A percentile compares a stretch with the other conserved stretches of the same genome.
These are phyloP conservation scores for Ichneumoninae sp. DNA, from an alignment of 2,888 invertebrate species.

Conservation along the genomic window DNA sequence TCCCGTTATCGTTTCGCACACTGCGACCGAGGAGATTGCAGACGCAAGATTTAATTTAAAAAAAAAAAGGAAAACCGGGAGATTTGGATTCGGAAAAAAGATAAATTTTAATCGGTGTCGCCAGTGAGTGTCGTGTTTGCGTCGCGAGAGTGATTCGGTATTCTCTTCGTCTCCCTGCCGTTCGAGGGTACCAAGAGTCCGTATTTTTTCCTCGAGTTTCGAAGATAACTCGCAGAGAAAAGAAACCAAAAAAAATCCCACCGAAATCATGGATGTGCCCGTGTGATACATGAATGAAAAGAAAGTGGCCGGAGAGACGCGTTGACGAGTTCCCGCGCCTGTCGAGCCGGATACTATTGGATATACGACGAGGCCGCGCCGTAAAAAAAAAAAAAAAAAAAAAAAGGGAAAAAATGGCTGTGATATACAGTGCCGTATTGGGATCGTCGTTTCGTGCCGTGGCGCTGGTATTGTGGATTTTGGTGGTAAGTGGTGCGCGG, in stretches of 20 bases:
- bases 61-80: not conserved
- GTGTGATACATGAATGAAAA: slow-evolving; percentile 38
- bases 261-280: slow-evolving; percentile 3
- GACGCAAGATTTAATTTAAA: not conserved
- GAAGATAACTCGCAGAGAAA: not conserved
- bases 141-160: not conserved
- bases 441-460: slow-evolving; percentile 41
- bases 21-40: not conserved
- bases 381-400: not conserved
- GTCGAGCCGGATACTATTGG: slow-evolving; percentile 28
- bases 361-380: slow-evolving; percentile 16
- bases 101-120: not conserved
- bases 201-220: slow-evolving; percentile 6
- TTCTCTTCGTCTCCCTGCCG: not conserved
- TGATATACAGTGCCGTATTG: slow-evolving; percentile 56
- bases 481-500: slow-evolving; percentile 77
- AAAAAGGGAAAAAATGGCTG: slow-evolving; percentile 66
- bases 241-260: not conserved
- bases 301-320: slow-evolving; percentile 44
- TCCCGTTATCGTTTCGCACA: not conserved
- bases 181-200: not conserved
- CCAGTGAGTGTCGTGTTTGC: slow-evolving; percentile 6
- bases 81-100: not conserved
- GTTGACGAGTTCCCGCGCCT: slow-evolving; percentile 56
- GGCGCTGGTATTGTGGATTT: slow-evolving; percentile 1